phyloP scores from a whole-genome alignment of 2,888 invertebrate genomes.

The Nomada ferruginata region DNA sequence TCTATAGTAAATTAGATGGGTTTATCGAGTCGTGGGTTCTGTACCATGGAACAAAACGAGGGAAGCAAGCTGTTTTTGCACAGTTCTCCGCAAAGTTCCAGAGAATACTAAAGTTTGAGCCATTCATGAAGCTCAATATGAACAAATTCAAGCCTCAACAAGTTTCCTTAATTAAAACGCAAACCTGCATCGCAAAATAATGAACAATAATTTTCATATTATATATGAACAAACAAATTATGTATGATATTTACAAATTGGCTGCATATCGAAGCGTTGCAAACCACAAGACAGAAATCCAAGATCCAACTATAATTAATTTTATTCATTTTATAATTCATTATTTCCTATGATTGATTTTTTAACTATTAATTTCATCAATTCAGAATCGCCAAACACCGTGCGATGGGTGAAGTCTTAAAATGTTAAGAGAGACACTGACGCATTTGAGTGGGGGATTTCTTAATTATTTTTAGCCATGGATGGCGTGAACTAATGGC shows the following conservation, averaged over 20 bases:
- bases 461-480: conserved; percentile 11
- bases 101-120: conserved; percentile 35
- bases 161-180: conserved; percentile 40
- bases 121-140: conserved; percentile 20
- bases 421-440: conserved; percentile 14
- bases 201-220: too few relatives aligned
- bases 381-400: too few relatives aligned
- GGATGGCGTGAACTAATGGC: background rate
- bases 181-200: background rate
- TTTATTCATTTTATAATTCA: too few relatives aligned
- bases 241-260: too few relatives aligned
- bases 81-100: conserved; percentile 42
- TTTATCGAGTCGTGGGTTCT: conserved; percentile 50
- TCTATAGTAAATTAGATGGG: conserved; percentile 56
- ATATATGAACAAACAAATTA: too few relatives aligned
- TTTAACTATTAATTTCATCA: too few relatives aligned
- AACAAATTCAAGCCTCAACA: conserved; percentile 32
- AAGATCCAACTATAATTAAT: too few relatives aligned
- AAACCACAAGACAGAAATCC: too few relatives aligned
- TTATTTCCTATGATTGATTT: too few relatives aligned
- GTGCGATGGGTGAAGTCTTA: too few relatives aligned
- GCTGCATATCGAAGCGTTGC: too few relatives aligned
- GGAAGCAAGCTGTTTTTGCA: conserved; percentile 54
- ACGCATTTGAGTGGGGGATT: background rate
- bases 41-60: conserved; percentile 41